Evolutionary conservation across 2,797 vertebrate species (phyloP).

Genomic region (Darevskia mixta): DNA sequence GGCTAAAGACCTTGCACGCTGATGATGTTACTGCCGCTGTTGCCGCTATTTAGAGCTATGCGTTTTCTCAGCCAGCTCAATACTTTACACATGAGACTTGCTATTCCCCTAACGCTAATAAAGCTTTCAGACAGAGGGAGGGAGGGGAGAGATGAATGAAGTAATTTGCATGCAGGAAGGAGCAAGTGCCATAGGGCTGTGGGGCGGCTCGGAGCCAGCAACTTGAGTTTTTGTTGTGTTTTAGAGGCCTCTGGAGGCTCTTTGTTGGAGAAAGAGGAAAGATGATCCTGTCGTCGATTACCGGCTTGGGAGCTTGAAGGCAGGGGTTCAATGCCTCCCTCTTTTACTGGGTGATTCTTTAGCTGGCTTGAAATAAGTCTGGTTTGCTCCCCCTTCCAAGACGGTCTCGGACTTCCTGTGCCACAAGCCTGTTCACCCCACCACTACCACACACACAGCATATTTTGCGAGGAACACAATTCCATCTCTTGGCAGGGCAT

Average conservation of each 20-base stretch:
- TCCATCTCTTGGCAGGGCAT: neutral
- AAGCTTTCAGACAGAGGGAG: neutral
- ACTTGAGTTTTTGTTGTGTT: neutral
- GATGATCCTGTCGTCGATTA: neutral
- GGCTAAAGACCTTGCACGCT: slow-evolving; percentile 6
- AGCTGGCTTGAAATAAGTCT: neutral
- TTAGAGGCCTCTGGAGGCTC: neutral
- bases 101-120: slow-evolving; percentile 25
- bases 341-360: neutral
- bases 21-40: neutral
- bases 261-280: slow-evolving; percentile 16
- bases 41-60: neutral
- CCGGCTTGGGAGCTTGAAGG: neutral
- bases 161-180: neutral
- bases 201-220: neutral
- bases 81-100: neutral
- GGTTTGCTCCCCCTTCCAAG: neutral
- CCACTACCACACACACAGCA: neutral
- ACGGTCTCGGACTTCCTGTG: neutral
- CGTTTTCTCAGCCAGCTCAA: slow-evolving; percentile 5
- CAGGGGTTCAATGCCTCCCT: neutral
- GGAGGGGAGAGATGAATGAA: neutral
- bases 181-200: neutral
- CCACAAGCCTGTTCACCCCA: too few species aligned
- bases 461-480: neutral